Evolutionary conservation across 2,797 vertebrate genomes (phyloP).

Genomic region (Gadopsis bispinosus): DNA sequence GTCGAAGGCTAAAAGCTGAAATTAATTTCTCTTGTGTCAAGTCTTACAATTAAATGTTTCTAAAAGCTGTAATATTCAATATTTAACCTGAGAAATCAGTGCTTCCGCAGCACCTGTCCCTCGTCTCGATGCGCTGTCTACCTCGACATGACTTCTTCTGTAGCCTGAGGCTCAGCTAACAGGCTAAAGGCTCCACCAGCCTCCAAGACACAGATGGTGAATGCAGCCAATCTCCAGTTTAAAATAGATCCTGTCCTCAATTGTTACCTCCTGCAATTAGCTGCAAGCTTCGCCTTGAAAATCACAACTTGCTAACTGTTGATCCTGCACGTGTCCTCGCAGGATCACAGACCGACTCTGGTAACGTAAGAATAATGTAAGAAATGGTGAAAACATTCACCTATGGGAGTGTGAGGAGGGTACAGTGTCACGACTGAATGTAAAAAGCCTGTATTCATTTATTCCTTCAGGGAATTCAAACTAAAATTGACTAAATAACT

Average conservation of each 20-base stretch:
- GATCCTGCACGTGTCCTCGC: neutral
- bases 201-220: constrained; percentile 2
- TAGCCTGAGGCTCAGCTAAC: neutral
- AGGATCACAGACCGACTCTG: neutral
- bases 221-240: neutral
- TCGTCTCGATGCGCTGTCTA: constrained; percentile 2
- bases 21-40: neutral
- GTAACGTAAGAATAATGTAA: neutral
- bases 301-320: neutral
- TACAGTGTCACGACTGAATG: no score
- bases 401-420: no score
- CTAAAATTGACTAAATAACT: no score
- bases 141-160: constrained; percentile 15
- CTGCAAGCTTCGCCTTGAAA: neutral
- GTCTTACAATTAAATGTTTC: no score
- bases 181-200: neutral
- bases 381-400: no score
- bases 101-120: neutral
- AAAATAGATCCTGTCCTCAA: neutral
- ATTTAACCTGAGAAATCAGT: neutral
- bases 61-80: neutral
- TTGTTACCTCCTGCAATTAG: neutral
- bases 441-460: no score
- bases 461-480: no score
- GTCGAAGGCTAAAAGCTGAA: neutral